Base-by-base conservation (phyloP, 2,797 vertebrate species). In the Onychomys arenicola region DNA sequence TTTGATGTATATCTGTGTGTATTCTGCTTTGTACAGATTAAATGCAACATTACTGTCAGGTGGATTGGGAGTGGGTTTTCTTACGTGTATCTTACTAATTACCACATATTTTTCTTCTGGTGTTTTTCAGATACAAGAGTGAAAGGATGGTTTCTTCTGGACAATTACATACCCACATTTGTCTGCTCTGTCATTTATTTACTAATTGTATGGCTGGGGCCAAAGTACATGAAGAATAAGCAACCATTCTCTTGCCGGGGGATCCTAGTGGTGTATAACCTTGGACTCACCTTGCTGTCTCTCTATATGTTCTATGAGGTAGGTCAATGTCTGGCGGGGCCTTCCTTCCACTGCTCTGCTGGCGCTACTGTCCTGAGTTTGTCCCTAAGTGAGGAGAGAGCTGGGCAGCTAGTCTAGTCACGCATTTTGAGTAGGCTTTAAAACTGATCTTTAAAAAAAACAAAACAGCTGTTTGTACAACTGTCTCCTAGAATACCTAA, bases 221-320 rank as follows among this genome's bases (percentile, higher is more conserved):
- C 99, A 95, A 99, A 99, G 98, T 99, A 99, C 98, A 99, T 99
- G 99, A 99, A 97, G 97, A 99, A 99, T 95, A 99, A 98, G 96
- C 98, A 99, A 90, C 99, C 99, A 0, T 98, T 99, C 97, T 99
- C 99, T 37, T 99, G 99, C 99, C 99, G 99, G 97, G 98, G 99
- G 27, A 94, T 99, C 98, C 98, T 99, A 96, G 99, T 99, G 97
- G 75, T 99, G 93, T 99, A 99, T 98, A 99, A 99, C 98, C 98
- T 99, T 90, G 99, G 99, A 97, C 99, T 99, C 91, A 99, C 99
- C 0, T 97, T 99, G 91, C 98, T 99, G 97, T 99, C 99, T 71
- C 98, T 99, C 85, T 99, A 99, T 98, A 99, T 99, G 99, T 99
- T 99, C 98, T 99, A 98, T 97, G 99, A 99, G 99, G 99, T 99